Base-by-base conservation (phyloP, 2,797 vertebrate genomes). In the Jordanella pulchra region DNA sequence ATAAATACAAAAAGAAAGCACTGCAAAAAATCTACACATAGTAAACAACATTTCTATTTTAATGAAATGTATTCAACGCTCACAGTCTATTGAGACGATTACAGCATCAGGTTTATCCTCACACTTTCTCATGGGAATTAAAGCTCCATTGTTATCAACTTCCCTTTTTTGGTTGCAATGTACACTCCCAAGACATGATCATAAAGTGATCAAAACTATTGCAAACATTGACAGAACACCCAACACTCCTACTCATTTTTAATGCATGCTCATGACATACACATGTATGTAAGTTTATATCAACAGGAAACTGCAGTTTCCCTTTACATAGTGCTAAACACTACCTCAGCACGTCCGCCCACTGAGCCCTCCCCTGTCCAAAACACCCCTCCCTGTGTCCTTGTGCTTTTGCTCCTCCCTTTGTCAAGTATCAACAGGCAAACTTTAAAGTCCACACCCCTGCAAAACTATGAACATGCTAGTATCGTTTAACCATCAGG, bases 341-440 rank as follows among this genome's bases (percentile, higher is more conserved):
- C 18, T 54, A 17, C 80, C 32, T 69, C 47, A 60, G 53, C 9
- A 50, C 47, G 17, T 44, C 61, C 54, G 71, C 72, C 71, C 47
- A 50, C 73, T 55, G 45, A 66, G 39, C 73, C 81, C 83, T 82
- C 79, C 81, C 80, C 35, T 70, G 61, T 69, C 73, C 51, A 54
- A 10, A 54, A 35, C 44, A 21, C 68, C 71, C 80, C 79, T 88
- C 79, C 75, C 83, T 39, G 3, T 68, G 73, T 80, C 72, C 71
- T 71, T 65, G 42, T 72, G 79, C 60, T 69, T 72, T 47, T 15
- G 84, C 86, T 78, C 91, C 89, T 89, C 93, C 93, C 87, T 93
- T 85, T 80, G 81, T 93, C 91, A 91, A 93, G 93, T 91, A 86
- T 85, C 77, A 93, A 89, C 94, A 94, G 75, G 93, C 86, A 92